Conservation (phyloP, 2,888 invertebrate species). For the Archips xylosteana region DNA sequence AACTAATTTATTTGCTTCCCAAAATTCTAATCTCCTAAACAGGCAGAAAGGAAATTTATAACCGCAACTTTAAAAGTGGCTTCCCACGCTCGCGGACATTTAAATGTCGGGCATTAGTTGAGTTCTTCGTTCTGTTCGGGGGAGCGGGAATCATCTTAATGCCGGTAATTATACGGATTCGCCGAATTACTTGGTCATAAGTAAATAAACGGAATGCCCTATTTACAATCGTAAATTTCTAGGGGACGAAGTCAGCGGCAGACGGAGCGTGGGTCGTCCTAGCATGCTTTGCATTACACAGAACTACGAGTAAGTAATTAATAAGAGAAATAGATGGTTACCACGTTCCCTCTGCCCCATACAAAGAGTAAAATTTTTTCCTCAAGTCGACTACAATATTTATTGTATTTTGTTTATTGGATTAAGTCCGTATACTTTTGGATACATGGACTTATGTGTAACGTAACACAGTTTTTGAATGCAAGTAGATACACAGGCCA, state of each 20-base stretch:
- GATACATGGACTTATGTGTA: too few relatives aligned
- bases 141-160: conserved; percentile 83
- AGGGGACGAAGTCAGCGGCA: conserved; percentile 31
- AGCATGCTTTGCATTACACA: conserved; percentile 23
- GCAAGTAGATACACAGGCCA: too few relatives aligned
- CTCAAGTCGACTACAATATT: too few relatives aligned
- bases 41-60: conserved; percentile 69
- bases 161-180: conserved; percentile 85
- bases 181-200: conserved; percentile 84
- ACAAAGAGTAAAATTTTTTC: too few relatives aligned
- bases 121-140: conserved; percentile 67
- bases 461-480: too few relatives aligned
- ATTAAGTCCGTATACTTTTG: too few relatives aligned
- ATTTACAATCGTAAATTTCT: conserved; percentile 83
- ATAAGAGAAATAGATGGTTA: background rate
- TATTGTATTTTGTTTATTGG: too few relatives aligned
- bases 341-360: too few relatives aligned
- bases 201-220: conserved; percentile 82
- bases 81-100: conserved; percentile 71
- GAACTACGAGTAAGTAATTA: too few relatives aligned
- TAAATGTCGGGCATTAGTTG: conserved; percentile 80
- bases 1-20: conserved; percentile 62
- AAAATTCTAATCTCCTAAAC: conserved; percentile 64
- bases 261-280: conserved; percentile 4
- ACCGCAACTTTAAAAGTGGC: conserved; percentile 68